phyloP scores from a whole-genome alignment of 2,888 invertebrate genomes.

The Horisme vitalbata region DNA sequence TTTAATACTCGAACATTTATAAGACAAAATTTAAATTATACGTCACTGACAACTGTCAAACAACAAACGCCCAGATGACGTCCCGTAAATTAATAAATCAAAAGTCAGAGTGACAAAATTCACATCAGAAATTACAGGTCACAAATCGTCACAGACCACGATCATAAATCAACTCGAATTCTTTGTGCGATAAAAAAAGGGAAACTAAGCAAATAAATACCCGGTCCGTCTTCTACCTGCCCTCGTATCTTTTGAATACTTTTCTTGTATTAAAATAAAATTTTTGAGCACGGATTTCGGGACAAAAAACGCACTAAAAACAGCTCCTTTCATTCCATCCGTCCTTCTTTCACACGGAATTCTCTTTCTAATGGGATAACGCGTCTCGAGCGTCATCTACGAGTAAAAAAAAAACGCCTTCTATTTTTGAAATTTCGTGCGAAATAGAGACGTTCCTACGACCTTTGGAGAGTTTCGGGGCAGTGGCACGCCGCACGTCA shows the following conservation, averaged over 20 bases:
- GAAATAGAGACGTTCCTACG: constrained; percentile 36
- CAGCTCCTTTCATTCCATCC: constrained; percentile 56
- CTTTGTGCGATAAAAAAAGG: constrained; percentile 71
- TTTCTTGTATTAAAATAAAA: constrained; percentile 81
- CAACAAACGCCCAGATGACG: constrained; percentile 56
- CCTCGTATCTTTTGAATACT: constrained; percentile 78
- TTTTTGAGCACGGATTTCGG: constrained; percentile 74
- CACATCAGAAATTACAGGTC: constrained; percentile 78
- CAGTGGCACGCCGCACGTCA: constrained; percentile 37
- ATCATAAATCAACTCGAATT: constrained; percentile 77
- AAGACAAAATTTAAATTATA: constrained; percentile 54
- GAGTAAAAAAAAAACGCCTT: constrained; percentile 53
- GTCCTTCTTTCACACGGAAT: constrained; percentile 45
- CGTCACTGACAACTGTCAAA: constrained; percentile 67
- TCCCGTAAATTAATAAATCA: constrained; percentile 76
- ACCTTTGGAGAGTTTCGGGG: constrained; percentile 32
- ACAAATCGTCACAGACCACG: constrained; percentile 78
- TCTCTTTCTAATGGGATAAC: constrained; percentile 63
- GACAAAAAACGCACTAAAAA: constrained; percentile 79
- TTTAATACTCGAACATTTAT: too few species aligned
- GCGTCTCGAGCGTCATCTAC: constrained; percentile 58
- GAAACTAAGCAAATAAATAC: constrained; percentile 80
- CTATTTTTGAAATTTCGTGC: constrained; percentile 42
- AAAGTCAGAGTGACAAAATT: constrained; percentile 75
- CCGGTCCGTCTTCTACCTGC: constrained; percentile 72